Conservation (phyloP, 2,888 invertebrate genomes). For the Hymenopus coronatus region DNA sequence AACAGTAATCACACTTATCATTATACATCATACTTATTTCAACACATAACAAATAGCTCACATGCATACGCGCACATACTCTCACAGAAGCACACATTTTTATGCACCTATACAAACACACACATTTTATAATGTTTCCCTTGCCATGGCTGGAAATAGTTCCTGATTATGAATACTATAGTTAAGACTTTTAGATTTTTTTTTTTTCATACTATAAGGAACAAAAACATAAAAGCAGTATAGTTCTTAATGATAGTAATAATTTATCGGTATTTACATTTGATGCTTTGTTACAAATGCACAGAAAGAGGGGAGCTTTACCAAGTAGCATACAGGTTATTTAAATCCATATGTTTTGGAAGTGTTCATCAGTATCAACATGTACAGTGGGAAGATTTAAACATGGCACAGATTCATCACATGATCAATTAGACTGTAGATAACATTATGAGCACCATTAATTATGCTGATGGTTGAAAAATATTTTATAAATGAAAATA, state of each 20-base stretch:
- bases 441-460: not conserved
- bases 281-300: not conserved
- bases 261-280: not conserved
- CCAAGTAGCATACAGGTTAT: not conserved
- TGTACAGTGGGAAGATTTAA: not conserved
- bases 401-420: not conserved
- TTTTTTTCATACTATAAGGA: not conserved
- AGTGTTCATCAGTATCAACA: no score
- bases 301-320: not conserved
- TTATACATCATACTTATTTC: not conserved
- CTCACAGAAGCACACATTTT: not conserved
- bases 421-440: not conserved
- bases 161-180: not conserved
- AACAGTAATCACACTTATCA: conserved; percentile 6
- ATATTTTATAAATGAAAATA: no score
- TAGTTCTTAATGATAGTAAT: not conserved
- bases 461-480: not conserved
- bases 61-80: not conserved
- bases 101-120: conserved; percentile 2
- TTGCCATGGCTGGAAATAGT: not conserved
- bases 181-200: not conserved
- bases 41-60: not conserved
- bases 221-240: not conserved
- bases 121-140: not conserved
- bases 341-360: no score